Evolutionary conservation across 1,140 invertebrate species (phyloP).

Genomic region (Chionoecetes opilio): DNA sequence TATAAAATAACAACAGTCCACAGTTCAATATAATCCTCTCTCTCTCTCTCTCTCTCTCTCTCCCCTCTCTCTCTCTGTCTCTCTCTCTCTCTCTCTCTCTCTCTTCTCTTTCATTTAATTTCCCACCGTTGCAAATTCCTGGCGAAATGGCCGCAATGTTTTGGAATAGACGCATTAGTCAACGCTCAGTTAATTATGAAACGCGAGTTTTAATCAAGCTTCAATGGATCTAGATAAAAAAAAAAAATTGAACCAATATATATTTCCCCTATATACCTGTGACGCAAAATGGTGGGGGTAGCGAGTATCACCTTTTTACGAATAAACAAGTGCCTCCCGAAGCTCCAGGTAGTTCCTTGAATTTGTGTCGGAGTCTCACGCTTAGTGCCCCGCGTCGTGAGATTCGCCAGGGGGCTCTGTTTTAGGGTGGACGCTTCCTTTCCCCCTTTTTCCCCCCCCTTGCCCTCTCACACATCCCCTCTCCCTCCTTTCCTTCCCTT

Average conservation of each 20-base stretch:
- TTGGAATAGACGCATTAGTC: constrained; percentile 7
- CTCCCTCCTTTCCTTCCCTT: not conserved
- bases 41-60: not conserved
- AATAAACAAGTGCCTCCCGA: not conserved
- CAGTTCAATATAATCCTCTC: not conserved
- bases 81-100: no score
- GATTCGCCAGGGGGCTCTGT: not conserved
- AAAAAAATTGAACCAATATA: not conserved
- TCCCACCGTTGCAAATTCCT: not conserved
- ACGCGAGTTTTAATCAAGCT: constrained; percentile 6
- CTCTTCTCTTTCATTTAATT: not conserved
- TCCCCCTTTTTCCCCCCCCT: not conserved
- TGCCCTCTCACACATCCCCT: not conserved
- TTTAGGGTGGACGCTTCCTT: not conserved
- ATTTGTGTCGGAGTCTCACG: not conserved
- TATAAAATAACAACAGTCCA: no score
- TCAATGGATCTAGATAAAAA: not conserved
- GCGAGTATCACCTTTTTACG: not conserved
- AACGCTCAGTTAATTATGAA: constrained; percentile 30
- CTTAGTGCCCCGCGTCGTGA: not conserved
- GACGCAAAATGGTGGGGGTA: not conserved
- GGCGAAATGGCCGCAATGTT: not conserved
- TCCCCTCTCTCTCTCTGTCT: no score
- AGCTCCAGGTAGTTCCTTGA: not conserved
- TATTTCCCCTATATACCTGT: not conserved